Evolutionary conservation across 64 coral and sea anemone genomes (phyloP).

Genomic region (Montipora capricornis): DNA sequence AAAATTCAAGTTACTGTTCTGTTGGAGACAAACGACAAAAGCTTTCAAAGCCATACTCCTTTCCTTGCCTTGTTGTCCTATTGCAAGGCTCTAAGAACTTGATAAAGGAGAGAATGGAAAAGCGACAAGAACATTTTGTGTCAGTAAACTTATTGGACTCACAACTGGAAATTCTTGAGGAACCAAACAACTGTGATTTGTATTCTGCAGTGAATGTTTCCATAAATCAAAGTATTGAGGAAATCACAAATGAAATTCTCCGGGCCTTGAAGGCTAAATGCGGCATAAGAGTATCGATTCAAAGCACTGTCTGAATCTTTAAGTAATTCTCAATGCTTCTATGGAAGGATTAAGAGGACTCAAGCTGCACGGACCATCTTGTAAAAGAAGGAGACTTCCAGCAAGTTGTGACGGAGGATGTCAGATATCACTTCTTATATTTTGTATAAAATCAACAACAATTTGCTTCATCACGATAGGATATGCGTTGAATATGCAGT

Average conservation of each 20-base stretch:
- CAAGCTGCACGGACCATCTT: no score
- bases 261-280: conserved; percentile 56
- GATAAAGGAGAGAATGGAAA: conserved; percentile 69
- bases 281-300: conserved; percentile 74
- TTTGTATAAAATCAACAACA: background rate
- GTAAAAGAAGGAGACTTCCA: no score
- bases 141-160: conserved; percentile 77
- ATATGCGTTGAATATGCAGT: no score
- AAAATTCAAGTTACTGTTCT: conserved; percentile 53
- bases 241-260: conserved; percentile 77
- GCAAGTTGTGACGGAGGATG: no score
- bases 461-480: no score
- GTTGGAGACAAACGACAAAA: conserved; percentile 53
- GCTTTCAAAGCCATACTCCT: background rate
- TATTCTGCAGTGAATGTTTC: conserved; percentile 57
- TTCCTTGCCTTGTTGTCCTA: conserved; percentile 50
- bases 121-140: conserved; percentile 87
- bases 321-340: background rate
- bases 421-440: background rate
- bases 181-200: conserved; percentile 61
- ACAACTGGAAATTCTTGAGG: conserved; percentile 80
- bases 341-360: background rate
- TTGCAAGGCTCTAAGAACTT: conserved; percentile 70
- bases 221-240: conserved; percentile 71
- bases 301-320: conserved; percentile 65